Conservation (phyloP, 1,140 invertebrate genomes). For the Listronotus oregonensis region DNA sequence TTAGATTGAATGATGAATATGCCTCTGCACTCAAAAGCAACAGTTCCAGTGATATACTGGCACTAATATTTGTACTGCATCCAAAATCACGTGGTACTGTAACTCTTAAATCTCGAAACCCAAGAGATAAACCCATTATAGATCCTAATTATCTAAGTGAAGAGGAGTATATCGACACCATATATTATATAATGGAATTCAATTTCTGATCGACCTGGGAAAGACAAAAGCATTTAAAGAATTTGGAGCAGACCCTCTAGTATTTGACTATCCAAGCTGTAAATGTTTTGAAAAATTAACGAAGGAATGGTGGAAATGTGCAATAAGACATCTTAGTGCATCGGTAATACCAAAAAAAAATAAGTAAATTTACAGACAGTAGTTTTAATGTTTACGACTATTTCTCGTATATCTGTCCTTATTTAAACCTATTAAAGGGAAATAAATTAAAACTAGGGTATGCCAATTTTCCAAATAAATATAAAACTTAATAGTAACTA, state of each 20-base stretch:
- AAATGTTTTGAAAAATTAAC: background rate
- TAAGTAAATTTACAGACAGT: too few species aligned
- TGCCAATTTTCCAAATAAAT: too few species aligned
- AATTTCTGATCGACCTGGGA: constrained; percentile 56
- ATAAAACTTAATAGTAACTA: too few species aligned
- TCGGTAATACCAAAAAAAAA: too few species aligned
- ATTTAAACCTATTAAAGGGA: too few species aligned
- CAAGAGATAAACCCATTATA: constrained; percentile 77
- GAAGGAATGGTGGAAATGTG: constrained; percentile 14
- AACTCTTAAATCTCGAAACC: constrained; percentile 68
- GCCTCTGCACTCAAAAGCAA: background rate
- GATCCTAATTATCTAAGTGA: constrained; percentile 76
- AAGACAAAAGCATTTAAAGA: constrained; percentile 59
- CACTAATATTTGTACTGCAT: constrained; percentile 65
- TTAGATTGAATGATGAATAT: background rate
- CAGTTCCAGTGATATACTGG: constrained; percentile 41
- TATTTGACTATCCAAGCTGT: background rate
- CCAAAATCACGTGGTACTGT: constrained; percentile 77
- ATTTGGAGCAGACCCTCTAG: constrained; percentile 49
- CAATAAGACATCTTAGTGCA: constrained; percentile 14
- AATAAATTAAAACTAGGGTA: too few species aligned
- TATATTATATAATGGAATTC: constrained; percentile 60
- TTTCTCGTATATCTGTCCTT: too few species aligned
- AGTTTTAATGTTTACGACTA: too few species aligned
- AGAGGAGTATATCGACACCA: constrained; percentile 57